These are phyloP conservation scores for Aplidium turbinatum DNA, from an alignment of 23 tunicate genomes.

Conservation along the genomic window DNA sequence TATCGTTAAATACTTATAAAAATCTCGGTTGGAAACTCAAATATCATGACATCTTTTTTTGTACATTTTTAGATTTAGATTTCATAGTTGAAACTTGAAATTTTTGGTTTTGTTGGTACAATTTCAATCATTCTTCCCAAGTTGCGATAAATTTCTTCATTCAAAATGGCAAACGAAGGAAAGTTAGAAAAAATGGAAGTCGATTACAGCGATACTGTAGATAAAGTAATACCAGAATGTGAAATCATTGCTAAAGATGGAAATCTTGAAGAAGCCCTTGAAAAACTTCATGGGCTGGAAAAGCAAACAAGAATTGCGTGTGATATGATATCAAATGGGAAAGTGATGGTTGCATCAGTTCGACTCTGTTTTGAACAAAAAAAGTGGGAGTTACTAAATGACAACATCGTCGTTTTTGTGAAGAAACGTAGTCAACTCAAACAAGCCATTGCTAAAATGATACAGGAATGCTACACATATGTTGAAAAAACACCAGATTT, in stretches of 20 bases:
- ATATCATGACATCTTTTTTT: no score
- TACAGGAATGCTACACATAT: constrained; percentile 84
- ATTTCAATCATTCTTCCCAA: neutral
- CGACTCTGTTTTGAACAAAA: constrained; percentile 77
- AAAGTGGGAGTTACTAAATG: constrained; percentile 77
- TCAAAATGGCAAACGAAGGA: constrained; percentile 60
- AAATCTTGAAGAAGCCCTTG: constrained; percentile 58
- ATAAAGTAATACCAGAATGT: constrained; percentile 76
- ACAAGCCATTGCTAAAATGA: constrained; percentile 93
- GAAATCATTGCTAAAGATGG: constrained; percentile 75
- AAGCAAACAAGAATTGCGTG: constrained; percentile 90
- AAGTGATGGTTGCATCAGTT: constrained; percentile 75
- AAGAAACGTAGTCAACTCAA: constrained; percentile 92
- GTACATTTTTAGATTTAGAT: no score
- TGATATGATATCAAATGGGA: constrained; percentile 85
- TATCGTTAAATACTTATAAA: no score
- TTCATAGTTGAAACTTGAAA: no score
- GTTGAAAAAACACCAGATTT: constrained; percentile 86
- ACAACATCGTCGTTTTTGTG: constrained; percentile 75
- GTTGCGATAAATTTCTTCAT: neutral
- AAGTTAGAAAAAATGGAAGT: constrained; percentile 91
- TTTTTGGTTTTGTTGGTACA: no score
- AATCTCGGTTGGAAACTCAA: no score
- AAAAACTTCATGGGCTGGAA: constrained; percentile 64
- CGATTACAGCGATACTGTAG: constrained; percentile 83